Percentiles rank a stretch among this genome's conserved stretches.
Evolutionary conservation across 2,113 vertebrate species (phyloP).

Genomic region (Oophaga pumilio): DNA sequence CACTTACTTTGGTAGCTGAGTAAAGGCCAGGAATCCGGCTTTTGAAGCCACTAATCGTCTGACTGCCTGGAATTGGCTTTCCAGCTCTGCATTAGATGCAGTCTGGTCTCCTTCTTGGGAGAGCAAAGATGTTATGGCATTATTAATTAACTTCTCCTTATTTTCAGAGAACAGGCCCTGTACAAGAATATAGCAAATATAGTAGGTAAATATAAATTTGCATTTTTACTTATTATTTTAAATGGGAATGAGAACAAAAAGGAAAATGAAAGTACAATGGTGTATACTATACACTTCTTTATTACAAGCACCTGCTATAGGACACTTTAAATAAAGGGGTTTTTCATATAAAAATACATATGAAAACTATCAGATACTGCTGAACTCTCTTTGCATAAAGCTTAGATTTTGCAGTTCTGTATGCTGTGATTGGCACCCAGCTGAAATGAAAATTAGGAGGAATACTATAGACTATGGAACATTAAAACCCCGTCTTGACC

Average conservation of each 20-base stretch:
- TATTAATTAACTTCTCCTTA: conserved; percentile 98
- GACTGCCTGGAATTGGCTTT: conserved; percentile 97
- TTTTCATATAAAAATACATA: neutral
- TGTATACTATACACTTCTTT: neutral
- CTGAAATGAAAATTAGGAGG: neutral
- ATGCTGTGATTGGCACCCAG: neutral
- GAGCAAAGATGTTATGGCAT: conserved; percentile 90
- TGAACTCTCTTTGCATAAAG: neutral
- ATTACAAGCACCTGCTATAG: neutral
- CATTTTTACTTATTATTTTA: too few species aligned
- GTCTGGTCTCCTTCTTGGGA: conserved; percentile 88
- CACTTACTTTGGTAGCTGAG: conserved; percentile 94
- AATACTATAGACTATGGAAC: too few species aligned
- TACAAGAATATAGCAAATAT: neutral
- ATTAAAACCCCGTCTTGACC: too few species aligned
- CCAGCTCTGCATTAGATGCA: conserved; percentile 87
- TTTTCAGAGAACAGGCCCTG: conserved; percentile 98
- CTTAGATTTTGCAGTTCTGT: too few species aligned
- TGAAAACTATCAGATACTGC: neutral
- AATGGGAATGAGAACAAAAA: too few species aligned
- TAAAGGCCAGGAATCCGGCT: conserved; percentile 97
- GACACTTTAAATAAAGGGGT: neutral
- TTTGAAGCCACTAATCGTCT: conserved; percentile 95
- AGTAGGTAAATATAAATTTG: neutral
- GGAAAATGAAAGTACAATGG: conserved; percentile 45